Percentiles rank a stretch among this genome's conserved stretches.
These are phyloP conservation scores for Chirona hameri DNA, from an alignment of 2,888 invertebrate species.

Conservation along the genomic window DNA sequence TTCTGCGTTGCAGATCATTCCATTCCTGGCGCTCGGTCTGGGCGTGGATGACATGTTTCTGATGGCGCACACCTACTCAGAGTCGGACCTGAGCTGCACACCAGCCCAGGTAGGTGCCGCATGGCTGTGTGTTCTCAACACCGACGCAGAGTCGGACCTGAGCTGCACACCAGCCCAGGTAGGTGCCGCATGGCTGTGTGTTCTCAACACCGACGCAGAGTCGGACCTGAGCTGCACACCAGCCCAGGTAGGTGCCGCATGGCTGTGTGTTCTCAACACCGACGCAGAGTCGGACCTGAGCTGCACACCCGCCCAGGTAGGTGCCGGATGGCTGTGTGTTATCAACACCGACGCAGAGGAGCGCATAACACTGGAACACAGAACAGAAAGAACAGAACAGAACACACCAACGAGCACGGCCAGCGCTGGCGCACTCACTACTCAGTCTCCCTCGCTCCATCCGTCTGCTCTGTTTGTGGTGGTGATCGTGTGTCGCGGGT, in stretches of 20 bases:
- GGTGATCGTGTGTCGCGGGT: too few species aligned
- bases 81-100: constrained; percentile 44
- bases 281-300: too few species aligned
- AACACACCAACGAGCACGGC: too few species aligned
- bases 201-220: too few species aligned
- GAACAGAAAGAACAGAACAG: too few species aligned
- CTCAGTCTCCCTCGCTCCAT: not conserved
- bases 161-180: not conserved
- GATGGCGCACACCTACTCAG: constrained; percentile 70
- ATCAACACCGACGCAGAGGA: too few species aligned
- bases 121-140: not conserved
- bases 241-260: not conserved
- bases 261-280: not conserved
- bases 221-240: not conserved
- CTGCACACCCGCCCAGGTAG: not conserved
- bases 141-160: too few species aligned
- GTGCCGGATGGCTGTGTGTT: not conserved
- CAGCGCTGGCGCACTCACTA: too few species aligned
- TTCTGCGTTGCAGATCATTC: constrained; percentile 65
- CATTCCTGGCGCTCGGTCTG: constrained; percentile 90
- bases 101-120: not conserved
- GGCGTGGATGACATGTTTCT: constrained; percentile 96
- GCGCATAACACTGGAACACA: too few species aligned
- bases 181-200: not conserved
- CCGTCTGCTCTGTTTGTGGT: too few species aligned